Conservation (phyloP, 2,888 invertebrate species). For the Pachycephus smyrnensis region DNA sequence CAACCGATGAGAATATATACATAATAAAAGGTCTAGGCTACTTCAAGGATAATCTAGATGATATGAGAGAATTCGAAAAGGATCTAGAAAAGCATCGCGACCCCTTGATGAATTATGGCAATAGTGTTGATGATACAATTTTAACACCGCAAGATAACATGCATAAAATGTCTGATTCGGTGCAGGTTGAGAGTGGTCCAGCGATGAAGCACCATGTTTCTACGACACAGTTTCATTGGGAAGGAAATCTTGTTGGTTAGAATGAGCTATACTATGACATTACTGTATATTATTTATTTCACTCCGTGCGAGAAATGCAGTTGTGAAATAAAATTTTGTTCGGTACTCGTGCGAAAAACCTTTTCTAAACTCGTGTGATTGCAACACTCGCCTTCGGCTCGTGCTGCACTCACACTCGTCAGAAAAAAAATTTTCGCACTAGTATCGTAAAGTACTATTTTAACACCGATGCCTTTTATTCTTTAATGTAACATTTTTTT, state of each 20-base stretch:
- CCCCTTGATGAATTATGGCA: slow-evolving; percentile 11
- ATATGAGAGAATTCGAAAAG: slow-evolving; percentile 16
- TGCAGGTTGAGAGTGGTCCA: neutral
- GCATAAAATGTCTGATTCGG: slow-evolving; percentile 2
- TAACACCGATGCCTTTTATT: neutral
- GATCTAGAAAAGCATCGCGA: slow-evolving; percentile 9
- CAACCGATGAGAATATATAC: slow-evolving; percentile 19
- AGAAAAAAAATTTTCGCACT: too few species aligned
- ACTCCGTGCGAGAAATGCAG: too few species aligned
- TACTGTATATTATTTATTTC: neutral
- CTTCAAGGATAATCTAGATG: slow-evolving; percentile 14
- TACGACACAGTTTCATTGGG: slow-evolving; percentile 6
- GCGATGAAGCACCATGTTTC: neutral
- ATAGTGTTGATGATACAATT: slow-evolving; percentile 5
- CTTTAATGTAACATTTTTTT: neutral
- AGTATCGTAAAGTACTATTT: too few species aligned
- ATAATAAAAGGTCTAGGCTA: slow-evolving; percentile 20
- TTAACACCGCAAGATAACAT: neutral
- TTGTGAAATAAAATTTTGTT: too few species aligned
- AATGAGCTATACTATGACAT: neutral
- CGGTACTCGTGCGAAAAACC: too few species aligned
- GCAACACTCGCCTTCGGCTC: too few species aligned
- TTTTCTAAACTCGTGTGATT: too few species aligned
- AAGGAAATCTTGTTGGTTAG: slow-evolving; percentile 11
- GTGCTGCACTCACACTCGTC: too few species aligned